A percentile compares a stretch with the other conserved stretches of the same genome.
Conservation (phyloP, 2,888 invertebrate species). For the Parnassius mnemosyne region DNA sequence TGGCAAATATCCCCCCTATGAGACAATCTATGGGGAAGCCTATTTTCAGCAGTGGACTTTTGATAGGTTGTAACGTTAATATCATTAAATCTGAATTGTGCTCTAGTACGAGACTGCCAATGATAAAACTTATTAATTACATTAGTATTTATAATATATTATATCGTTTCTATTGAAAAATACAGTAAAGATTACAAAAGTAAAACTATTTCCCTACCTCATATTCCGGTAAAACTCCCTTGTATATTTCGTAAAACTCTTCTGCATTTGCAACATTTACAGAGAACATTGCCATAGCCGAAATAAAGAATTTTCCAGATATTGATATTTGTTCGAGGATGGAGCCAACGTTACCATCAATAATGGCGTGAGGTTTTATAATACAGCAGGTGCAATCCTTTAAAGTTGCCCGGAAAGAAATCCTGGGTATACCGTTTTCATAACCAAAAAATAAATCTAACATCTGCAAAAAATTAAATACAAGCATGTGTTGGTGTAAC, state of each 20-base stretch:
- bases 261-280: slow-evolving; percentile 89
- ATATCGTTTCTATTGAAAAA: too few relatives aligned
- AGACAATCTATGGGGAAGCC: too few relatives aligned
- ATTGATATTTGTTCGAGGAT: slow-evolving; percentile 88
- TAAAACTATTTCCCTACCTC: slow-evolving; percentile 63
- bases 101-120: too few relatives aligned
- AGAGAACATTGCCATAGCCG: slow-evolving; percentile 89
- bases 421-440: slow-evolving; percentile 50
- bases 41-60: too few relatives aligned
- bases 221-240: slow-evolving; percentile 89
- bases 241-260: slow-evolving; percentile 96
- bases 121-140: too few relatives aligned
- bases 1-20: too few relatives aligned
- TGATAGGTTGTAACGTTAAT: too few relatives aligned
- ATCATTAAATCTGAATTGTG: too few relatives aligned
- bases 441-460: slow-evolving; percentile 62
- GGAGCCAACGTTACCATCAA: slow-evolving; percentile 86
- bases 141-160: too few relatives aligned
- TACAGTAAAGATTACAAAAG: too few relatives aligned
- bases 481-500: too few relatives aligned
- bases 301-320: slow-evolving; percentile 85
- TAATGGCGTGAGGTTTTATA: slow-evolving; percentile 93
- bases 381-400: slow-evolving; percentile 88
- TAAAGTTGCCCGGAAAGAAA: slow-evolving; percentile 77
- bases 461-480: slow-evolving; percentile 40